Percentiles rank a stretch among this genome's conserved stretches.
phyloP scores from a whole-genome alignment of 2,113 vertebrate species.

The Felis chaus region DNA sequence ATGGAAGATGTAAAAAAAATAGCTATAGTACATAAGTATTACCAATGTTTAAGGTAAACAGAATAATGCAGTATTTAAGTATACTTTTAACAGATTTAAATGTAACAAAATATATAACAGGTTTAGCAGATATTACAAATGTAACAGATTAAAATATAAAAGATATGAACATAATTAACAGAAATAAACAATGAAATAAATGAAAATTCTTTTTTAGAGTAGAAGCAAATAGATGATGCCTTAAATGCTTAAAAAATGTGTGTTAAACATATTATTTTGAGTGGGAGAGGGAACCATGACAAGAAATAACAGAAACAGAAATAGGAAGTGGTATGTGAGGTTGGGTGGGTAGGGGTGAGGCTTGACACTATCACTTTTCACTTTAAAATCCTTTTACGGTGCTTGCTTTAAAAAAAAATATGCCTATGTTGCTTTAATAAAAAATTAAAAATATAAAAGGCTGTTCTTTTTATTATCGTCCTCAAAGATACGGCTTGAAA shows the following conservation, averaged over 20 bases:
- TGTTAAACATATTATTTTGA: background rate
- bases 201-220: background rate
- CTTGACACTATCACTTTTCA: background rate
- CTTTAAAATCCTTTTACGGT: conserved; percentile 21
- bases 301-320: conserved; percentile 61
- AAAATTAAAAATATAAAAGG: background rate
- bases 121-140: background rate
- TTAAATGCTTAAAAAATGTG: background rate
- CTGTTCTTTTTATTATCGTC: background rate
- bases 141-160: background rate
- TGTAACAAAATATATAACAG: background rate
- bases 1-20: background rate
- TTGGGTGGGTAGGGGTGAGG: background rate
- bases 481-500: background rate
- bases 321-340: conserved; percentile 30
- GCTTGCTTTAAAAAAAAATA: background rate
- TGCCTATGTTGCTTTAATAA: background rate
- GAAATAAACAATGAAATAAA: background rate
- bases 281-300: background rate
- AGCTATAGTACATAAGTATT: background rate
- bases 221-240: background rate
- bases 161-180: background rate
- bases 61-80: background rate
- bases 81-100: background rate
- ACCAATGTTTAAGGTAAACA: background rate